These are phyloP conservation scores for Conus ventricosus DNA, from an alignment of 1,140 invertebrate genomes.

Conservation along the genomic window DNA sequence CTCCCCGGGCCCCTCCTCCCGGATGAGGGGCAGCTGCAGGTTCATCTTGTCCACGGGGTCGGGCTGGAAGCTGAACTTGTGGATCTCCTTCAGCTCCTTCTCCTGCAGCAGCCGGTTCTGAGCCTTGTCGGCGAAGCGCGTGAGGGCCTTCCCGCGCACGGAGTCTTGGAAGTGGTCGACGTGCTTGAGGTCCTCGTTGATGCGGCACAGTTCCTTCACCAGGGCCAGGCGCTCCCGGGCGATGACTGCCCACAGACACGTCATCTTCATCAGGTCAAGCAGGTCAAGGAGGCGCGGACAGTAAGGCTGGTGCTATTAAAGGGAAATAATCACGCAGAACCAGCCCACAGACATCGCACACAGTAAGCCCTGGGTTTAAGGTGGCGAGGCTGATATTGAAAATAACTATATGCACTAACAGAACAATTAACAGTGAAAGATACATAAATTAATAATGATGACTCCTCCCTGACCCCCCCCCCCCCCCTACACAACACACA, in stretches of 20 bases:
- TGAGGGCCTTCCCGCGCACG: conserved; percentile 22
- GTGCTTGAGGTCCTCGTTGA: conserved; percentile 13
- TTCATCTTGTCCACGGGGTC: conserved; percentile 39
- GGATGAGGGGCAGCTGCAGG: conserved; percentile 16
- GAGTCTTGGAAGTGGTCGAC: conserved; percentile 29
- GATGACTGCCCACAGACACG: conserved; percentile 14
- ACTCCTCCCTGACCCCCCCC: background rate
- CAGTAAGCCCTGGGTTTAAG: no score
- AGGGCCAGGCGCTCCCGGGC: conserved; percentile 33
- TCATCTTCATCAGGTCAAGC: no score
- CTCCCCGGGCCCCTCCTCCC: background rate
- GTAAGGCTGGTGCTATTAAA: no score
- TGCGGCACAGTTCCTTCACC: conserved; percentile 35
- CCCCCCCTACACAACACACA: background rate
- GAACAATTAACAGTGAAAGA: no score
- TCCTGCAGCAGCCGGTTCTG: conserved; percentile 23
- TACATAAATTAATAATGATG: no score
- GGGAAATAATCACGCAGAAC: no score
- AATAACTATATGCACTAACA: no score
- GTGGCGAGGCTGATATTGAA: no score
- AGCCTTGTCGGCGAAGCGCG: conserved; percentile 18
- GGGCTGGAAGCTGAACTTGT: conserved; percentile 35
- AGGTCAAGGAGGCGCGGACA: no score
- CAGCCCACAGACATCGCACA: no score
- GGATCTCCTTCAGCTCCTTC: conserved; percentile 15